Conservation (phyloP, 2,888 invertebrate genomes). For the Uropetala carovei region DNA sequence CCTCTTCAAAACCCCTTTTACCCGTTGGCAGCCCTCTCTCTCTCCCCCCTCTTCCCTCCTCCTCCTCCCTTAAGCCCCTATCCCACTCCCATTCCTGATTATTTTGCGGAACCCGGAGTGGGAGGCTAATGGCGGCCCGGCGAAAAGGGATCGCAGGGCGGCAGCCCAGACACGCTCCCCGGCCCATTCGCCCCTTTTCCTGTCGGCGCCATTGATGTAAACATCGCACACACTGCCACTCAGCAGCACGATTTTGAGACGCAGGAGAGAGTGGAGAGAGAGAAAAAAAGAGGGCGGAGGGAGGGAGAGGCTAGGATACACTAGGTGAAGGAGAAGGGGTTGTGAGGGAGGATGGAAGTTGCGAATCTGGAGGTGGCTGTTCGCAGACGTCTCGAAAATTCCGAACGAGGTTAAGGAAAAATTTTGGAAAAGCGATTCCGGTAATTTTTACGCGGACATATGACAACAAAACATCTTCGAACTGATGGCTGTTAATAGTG, state of each 20-base stretch:
- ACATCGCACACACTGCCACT: not conserved
- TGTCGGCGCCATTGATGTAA: slow-evolving; percentile 30
- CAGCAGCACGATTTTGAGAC: not conserved
- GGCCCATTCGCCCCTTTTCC: not conserved
- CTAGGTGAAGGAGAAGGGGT: not conserved
- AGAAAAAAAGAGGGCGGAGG: not conserved
- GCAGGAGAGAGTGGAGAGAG: not conserved
- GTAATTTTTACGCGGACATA: too few species aligned
- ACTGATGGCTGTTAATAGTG: too few species aligned
- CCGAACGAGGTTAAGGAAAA: too few species aligned
- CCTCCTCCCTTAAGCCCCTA: not conserved
- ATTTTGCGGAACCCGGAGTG: not conserved
- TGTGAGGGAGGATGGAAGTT: not conserved
- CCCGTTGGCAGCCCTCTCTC: not conserved
- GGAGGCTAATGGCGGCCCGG: not conserved
- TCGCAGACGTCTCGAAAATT: too few species aligned
- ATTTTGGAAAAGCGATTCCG: too few species aligned
- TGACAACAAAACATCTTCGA: too few species aligned
- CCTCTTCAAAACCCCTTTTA: too few species aligned
- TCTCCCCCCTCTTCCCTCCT: not conserved
- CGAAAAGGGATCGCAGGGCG: not conserved
- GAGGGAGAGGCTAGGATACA: not conserved
- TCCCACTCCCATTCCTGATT: not conserved
- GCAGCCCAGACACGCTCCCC: not conserved
- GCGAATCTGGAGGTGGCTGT: too few species aligned